Conservation (phyloP, 2,888 invertebrate species). For the Pollenia griseotomentosa region DNA sequence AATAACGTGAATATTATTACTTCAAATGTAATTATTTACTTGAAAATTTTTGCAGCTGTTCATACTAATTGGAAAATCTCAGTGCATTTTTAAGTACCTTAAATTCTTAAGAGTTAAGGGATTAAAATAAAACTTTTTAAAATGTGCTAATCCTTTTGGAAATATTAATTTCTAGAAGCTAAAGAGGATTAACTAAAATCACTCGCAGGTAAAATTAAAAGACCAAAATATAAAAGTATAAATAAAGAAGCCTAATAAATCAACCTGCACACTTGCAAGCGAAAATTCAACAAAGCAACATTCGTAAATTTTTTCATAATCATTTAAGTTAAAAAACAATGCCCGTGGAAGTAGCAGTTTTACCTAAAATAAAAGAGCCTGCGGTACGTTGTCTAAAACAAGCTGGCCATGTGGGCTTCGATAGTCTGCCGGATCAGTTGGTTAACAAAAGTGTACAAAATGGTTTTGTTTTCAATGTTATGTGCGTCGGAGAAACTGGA, state of each 20-base stretch:
- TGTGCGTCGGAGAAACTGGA: constrained; percentile 98
- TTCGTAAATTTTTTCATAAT: background rate
- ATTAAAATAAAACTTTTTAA: background rate
- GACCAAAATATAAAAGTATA: background rate
- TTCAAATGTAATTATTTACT: background rate
- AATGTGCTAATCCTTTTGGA: background rate
- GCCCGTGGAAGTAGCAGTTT: constrained; percentile 5
- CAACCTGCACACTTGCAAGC: constrained; percentile 3
- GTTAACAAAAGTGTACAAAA: constrained; percentile 98
- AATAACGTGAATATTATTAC: too few species aligned
- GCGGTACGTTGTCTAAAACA: constrained; percentile 89
- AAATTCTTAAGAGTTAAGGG: too few species aligned
- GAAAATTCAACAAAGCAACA: background rate
- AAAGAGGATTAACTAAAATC: background rate
- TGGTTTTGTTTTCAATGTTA: constrained; percentile 99
- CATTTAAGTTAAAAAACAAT: constrained; percentile 11
- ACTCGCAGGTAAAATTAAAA: background rate
- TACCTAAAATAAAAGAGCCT: constrained; percentile 3
- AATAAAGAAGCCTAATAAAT: background rate
- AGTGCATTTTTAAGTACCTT: too few species aligned
- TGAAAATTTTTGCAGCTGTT: background rate
- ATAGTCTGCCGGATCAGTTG: constrained; percentile 98
- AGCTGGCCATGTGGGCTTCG: constrained; percentile 99
- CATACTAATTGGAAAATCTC: background rate
- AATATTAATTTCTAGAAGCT: constrained; percentile 23